Conservation (phyloP, 2,113 vertebrate genomes). For the Pachyramphus minor region DNA sequence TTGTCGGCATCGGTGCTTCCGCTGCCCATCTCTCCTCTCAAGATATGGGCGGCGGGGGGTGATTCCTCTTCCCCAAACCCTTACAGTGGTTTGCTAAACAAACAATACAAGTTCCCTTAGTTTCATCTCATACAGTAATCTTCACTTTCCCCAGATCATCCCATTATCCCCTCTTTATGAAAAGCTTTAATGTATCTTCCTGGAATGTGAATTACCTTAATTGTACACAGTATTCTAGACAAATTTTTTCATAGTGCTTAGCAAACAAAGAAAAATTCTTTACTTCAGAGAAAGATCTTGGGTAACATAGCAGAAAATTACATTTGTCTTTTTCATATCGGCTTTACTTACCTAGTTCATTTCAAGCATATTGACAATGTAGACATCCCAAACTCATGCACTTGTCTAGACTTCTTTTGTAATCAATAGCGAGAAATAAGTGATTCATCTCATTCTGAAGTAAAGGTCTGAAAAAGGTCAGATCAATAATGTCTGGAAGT, state of each 20-base stretch:
- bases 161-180: background rate
- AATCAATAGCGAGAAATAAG: background rate
- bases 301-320: background rate
- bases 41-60: no score
- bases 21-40: no score
- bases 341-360: background rate
- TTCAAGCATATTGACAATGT: background rate
- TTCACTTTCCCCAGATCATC: background rate
- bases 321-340: background rate
- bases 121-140: background rate
- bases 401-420: background rate
- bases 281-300: background rate
- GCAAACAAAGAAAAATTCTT: background rate
- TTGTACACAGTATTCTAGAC: background rate
- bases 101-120: background rate
- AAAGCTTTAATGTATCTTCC: background rate
- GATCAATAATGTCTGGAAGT: constrained; percentile 34
- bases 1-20: no score
- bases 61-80: no score
- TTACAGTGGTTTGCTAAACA: background rate
- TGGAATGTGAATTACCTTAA: background rate
- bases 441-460: background rate
- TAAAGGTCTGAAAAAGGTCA: constrained; percentile 14
- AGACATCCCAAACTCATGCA: background rate
- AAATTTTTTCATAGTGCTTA: background rate